Evolutionary conservation across 1,140 invertebrate genomes (phyloP).

Genomic region (Zaprionus camerounensis): DNA sequence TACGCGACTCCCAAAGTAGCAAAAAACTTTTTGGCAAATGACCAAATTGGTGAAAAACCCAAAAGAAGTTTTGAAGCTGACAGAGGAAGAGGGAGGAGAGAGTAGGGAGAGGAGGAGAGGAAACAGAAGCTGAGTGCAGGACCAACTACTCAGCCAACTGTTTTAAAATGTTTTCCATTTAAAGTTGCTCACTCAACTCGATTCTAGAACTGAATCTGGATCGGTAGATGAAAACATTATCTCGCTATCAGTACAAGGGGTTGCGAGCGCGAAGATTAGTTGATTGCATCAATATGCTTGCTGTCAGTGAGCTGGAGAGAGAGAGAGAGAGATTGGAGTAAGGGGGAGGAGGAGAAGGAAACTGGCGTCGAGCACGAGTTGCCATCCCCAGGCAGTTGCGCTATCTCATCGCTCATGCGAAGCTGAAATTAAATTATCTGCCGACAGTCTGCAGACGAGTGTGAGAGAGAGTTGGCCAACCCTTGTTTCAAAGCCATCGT

Average conservation of each 20-base stretch:
- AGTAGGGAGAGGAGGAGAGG: not conserved
- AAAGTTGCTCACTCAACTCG: conserved; percentile 43
- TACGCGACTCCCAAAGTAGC: conserved; percentile 54
- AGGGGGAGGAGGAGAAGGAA: not conserved
- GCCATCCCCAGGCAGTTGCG: conserved; percentile 26
- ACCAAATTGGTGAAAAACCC: conserved; percentile 54
- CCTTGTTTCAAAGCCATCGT: conserved; percentile 72
- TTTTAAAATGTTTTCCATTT: conserved; percentile 48
- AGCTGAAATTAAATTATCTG: conserved; percentile 84
- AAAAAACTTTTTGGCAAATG: conserved; percentile 73
- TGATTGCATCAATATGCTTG: conserved; percentile 84
- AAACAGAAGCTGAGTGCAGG: conserved; percentile 5
- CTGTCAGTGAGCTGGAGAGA: conserved; percentile 37
- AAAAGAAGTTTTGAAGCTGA: not conserved
- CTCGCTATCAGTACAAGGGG: conserved; percentile 21
- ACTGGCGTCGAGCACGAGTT: conserved; percentile 8
- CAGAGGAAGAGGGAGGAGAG: too few species aligned
- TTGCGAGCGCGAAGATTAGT: conserved; percentile 83
- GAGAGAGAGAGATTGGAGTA: not conserved
- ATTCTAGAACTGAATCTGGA: conserved; percentile 48
- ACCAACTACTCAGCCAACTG: conserved; percentile 56
- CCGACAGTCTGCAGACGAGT: conserved; percentile 61
- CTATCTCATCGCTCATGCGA: conserved; percentile 82
- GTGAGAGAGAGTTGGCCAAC: conserved; percentile 64
- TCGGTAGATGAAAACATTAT: conserved; percentile 52